phyloP scores from a whole-genome alignment of 2,113 vertebrate genomes.

The Megaleporinus macrocephalus region DNA sequence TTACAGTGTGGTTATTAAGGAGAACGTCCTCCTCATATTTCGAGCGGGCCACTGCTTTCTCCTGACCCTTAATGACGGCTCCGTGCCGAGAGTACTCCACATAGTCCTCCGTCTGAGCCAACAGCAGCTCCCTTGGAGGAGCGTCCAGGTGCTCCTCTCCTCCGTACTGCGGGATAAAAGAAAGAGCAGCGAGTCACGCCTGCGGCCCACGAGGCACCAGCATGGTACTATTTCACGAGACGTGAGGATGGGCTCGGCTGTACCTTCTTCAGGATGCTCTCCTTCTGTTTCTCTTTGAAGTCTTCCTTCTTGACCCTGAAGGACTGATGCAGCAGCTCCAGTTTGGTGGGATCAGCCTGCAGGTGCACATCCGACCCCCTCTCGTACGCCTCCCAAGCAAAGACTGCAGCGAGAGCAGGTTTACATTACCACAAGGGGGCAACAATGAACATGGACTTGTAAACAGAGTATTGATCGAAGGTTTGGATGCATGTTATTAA shows the following conservation, averaged over 20 bases:
- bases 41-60: constrained; percentile 92
- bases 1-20: constrained; percentile 92
- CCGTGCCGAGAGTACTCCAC: constrained; percentile 97
- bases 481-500: too few species aligned
- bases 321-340: constrained; percentile 92
- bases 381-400: constrained; percentile 98
- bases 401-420: constrained; percentile 77
- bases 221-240: not conserved
- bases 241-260: too few species aligned
- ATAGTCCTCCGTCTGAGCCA: constrained; percentile 97
- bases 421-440: not conserved
- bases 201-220: not conserved
- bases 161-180: constrained; percentile 84
- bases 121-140: constrained; percentile 88
- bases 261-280: constrained; percentile 94
- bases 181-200: not conserved
- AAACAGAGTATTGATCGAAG: not conserved
- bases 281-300: constrained; percentile 93
- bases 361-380: constrained; percentile 97
- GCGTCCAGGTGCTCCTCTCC: constrained; percentile 91
- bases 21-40: constrained; percentile 97
- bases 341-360: constrained; percentile 96
- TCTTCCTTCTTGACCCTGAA: constrained; percentile 99
- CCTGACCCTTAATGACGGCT: constrained; percentile 93
- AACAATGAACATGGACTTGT: not conserved